Evolutionary conservation across 2,113 vertebrate genomes (phyloP).

Genomic region (Periophthalmodon schlosseri): DNA sequence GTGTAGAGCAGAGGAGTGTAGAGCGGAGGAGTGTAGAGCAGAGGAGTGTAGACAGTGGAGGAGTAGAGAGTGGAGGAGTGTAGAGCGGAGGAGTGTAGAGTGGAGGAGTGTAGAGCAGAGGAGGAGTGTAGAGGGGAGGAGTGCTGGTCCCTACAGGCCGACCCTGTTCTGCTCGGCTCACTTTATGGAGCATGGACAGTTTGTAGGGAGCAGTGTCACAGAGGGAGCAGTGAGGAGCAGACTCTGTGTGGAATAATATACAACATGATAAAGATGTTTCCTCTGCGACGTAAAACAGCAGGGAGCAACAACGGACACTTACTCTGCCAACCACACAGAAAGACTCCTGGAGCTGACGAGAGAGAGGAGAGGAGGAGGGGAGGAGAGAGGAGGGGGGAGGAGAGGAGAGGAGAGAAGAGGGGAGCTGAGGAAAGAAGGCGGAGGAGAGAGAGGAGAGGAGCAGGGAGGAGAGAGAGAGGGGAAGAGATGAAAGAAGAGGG

Average conservation of each 20-base stretch:
- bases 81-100: no score
- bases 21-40: no score
- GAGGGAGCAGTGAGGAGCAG: slow-evolving; percentile 84
- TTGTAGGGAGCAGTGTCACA: slow-evolving; percentile 93
- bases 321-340: slow-evolving; percentile 74
- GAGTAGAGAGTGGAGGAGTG: slow-evolving; percentile 23
- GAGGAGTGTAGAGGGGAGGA: slow-evolving; percentile 47
- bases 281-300: slow-evolving; percentile 89
- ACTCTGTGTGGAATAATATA: slow-evolving; percentile 91
- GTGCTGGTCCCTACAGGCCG: slow-evolving; percentile 81
- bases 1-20: no score
- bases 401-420: no score
- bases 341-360: slow-evolving; percentile 42
- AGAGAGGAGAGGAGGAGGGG: no score
- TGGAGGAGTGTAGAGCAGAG: slow-evolving; percentile 23
- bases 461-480: no score
- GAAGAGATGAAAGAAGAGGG: no score
- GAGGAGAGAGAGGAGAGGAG: no score
- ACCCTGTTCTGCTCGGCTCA: slow-evolving; percentile 85
- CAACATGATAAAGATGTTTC: slow-evolving; percentile 91
- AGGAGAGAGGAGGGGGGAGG: no score
- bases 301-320: slow-evolving; percentile 89
- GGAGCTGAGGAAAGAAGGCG: no score
- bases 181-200: slow-evolving; percentile 97
- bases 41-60: neutral